A percentile compares a stretch with the other conserved stretches of the same genome.
Evolutionary conservation across 2,888 invertebrate genomes (phyloP).

Genomic region (Chydorus sphaericus): DNA sequence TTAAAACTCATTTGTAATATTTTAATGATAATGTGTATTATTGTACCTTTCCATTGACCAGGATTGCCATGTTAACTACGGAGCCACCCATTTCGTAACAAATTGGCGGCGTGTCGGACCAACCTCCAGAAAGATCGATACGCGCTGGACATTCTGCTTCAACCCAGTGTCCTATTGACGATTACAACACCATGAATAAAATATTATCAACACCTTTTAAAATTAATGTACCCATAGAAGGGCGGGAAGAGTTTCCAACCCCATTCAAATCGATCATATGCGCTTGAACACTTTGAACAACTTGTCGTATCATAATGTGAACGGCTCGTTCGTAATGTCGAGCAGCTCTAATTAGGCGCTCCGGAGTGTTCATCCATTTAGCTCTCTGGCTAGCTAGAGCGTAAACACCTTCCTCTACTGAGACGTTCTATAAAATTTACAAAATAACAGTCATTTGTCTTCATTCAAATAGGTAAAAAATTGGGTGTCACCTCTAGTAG

Average conservation of each 20-base stretch:
- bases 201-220: background rate
- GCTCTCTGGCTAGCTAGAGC: slow-evolving; percentile 23
- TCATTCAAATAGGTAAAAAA: background rate
- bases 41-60: slow-evolving; percentile 29
- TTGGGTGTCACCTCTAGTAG: slow-evolving; percentile 27
- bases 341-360: slow-evolving; percentile 33
- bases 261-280: background rate
- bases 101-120: slow-evolving; percentile 40
- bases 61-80: slow-evolving; percentile 33
- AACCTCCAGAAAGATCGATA: slow-evolving; percentile 37
- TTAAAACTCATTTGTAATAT: background rate
- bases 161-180: slow-evolving; percentile 25
- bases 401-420: slow-evolving; percentile 25
- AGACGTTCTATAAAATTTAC: background rate
- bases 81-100: slow-evolving; percentile 37
- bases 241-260: background rate
- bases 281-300: slow-evolving; percentile 23
- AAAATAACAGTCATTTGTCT: background rate
- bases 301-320: slow-evolving; percentile 32
- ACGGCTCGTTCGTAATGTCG: slow-evolving; percentile 38
- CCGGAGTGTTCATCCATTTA: slow-evolving; percentile 31
- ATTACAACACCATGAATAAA: background rate
- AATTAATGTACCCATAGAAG: background rate
- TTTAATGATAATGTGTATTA: background rate
- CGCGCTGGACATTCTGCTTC: slow-evolving; percentile 33